Percentiles rank a stretch among this genome's conserved stretches.
phyloP scores from a whole-genome alignment of 1,140 invertebrate genomes.

The Drosophila santomea region DNA sequence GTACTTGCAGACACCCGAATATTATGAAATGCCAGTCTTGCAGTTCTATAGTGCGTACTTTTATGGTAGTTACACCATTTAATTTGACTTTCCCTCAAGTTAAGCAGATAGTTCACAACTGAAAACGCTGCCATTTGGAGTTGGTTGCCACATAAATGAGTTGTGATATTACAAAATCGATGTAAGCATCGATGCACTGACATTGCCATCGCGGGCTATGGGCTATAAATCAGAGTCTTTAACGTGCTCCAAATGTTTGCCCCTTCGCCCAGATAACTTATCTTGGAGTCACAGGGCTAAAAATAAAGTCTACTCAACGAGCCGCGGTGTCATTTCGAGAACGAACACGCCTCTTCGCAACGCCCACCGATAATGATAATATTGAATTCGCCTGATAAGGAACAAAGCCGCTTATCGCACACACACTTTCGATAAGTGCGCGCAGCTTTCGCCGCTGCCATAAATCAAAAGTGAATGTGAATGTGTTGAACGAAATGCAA shows the following conservation, averaged over 20 bases:
- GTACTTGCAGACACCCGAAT: too few species aligned
- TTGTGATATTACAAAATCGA: constrained; percentile 30
- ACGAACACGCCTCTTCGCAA: constrained; percentile 4
- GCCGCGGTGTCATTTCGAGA: constrained; percentile 9
- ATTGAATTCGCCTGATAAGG: constrained; percentile 69
- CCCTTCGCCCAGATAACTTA: neutral
- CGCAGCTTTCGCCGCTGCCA: constrained; percentile 19
- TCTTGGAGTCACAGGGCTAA: constrained; percentile 38
- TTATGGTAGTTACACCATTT: constrained; percentile 1
- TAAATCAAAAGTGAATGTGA: constrained; percentile 54
- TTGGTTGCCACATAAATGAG: neutral
- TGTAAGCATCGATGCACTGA: constrained; percentile 56
- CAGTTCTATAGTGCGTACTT: neutral
- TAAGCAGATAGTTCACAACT: neutral
- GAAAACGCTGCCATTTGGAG: neutral
- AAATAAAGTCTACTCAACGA: constrained; percentile 32
- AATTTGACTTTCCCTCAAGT: neutral
- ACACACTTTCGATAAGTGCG: constrained; percentile 38
- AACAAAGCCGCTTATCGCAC: constrained; percentile 46
- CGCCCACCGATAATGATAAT: constrained; percentile 36
- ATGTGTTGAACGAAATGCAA: constrained; percentile 5
- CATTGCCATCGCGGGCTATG: constrained; percentile 63
- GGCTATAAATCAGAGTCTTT: constrained; percentile 67
- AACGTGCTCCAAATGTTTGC: constrained; percentile 42
- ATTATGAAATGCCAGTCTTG: too few species aligned